Evolutionary conservation across 2,888 invertebrate genomes (phyloP).

Genomic region (Crocallis elinguaria): DNA sequence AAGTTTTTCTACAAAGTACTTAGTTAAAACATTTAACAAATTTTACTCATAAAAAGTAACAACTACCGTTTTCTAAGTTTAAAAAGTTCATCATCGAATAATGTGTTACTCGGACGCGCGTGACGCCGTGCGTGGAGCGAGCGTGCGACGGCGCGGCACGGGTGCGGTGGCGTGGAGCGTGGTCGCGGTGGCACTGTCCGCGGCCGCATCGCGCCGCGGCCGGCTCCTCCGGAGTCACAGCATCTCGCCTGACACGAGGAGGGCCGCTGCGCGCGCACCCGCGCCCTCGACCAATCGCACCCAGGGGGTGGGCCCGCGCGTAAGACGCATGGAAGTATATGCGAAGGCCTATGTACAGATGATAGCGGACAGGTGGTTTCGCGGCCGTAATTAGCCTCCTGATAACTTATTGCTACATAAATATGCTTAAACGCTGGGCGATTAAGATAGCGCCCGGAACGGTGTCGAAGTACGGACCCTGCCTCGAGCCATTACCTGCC

Average conservation of each 20-base stretch:
- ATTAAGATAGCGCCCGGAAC: constrained; percentile 73
- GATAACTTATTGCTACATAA: constrained; percentile 82
- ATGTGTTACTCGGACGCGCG: background rate
- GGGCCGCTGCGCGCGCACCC: constrained; percentile 81
- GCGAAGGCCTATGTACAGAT: constrained; percentile 84
- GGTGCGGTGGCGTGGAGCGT: constrained; percentile 60
- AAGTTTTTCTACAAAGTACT: constrained; percentile 28
- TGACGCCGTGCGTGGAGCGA: constrained; percentile 10
- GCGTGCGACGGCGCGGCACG: constrained; percentile 37
- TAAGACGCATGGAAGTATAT: constrained; percentile 85
- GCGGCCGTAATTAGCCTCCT: constrained; percentile 81
- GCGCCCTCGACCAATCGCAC: constrained; percentile 69
- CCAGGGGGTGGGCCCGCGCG: constrained; percentile 77
- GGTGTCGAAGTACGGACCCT: constrained; percentile 55
- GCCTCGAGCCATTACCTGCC: constrained; percentile 53
- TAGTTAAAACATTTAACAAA: constrained; percentile 5
- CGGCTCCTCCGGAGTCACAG: constrained; percentile 72
- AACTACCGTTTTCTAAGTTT: constrained; percentile 3
- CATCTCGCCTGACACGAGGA: constrained; percentile 73
- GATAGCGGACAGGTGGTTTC: constrained; percentile 85
- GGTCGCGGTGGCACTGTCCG: constrained; percentile 73
- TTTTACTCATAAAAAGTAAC: constrained; percentile 10
- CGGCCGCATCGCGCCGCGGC: constrained; percentile 73
- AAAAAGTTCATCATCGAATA: constrained; percentile 17
- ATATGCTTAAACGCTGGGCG: constrained; percentile 75